Evolutionary conservation across 2,113 vertebrate genomes (phyloP), one percentile per base, ranked within the genome.

Genomic region (Rhagologus leucostigma): DNA sequence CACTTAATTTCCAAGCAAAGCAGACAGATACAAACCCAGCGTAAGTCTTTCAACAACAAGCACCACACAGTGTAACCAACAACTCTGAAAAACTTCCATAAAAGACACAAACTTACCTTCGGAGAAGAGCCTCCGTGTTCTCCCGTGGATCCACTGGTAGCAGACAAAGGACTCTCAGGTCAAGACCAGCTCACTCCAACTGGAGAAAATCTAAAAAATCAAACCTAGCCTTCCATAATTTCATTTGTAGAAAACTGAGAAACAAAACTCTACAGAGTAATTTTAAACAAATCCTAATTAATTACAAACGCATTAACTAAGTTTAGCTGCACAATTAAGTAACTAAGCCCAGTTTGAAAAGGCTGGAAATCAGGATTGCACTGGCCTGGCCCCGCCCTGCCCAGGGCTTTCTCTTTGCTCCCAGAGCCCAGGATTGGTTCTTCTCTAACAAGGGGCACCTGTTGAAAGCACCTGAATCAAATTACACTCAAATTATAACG

Each of bases 271-370:
- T 57, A 68, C 42, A 16, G 39, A 68, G 37, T 11, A 6, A 32
- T 69, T 97, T 93, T 41, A 96, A 95, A 95, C 68, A 75, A 94
- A 95, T 83, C 32, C 59, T 81, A 95, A 95, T 93, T 80, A 95
- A 93, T 47, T 78, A 33, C 56, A 97, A 97, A 95, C 24, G 26
- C 42, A 91, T 69, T 39, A 71, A 19, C 44, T 78, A 77, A 56
- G 70, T 64, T 49, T 88, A 44, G 77, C 83, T 84, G 55, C 24
- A 21, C 52, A 96, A 79, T 85, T 62, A 91, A 92, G 91, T 50
- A 96, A 57, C 30, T 59, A 75, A 94, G 64, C 18, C 11, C 23
- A 46, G 14, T 39, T 46, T 69, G 27, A 49, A 89, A 93, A 93
- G 60, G 70, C 47, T 92, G 76, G 84, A 94, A 53, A 16, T 1